Conservation (phyloP, 2,888 invertebrate species). For the Philonicus albiceps region DNA sequence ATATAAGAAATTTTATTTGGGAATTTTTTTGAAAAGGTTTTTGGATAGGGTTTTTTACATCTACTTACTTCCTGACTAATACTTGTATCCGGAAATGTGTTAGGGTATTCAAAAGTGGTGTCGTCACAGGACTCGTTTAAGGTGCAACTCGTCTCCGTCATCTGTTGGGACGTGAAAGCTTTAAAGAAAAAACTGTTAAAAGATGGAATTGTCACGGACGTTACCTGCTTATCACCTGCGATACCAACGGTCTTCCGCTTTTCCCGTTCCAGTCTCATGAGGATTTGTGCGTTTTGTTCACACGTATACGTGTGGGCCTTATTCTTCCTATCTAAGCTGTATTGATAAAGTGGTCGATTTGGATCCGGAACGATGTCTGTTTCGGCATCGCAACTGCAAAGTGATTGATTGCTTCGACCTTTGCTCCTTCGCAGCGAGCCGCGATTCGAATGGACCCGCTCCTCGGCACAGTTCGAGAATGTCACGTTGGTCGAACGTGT, state of each 20-base stretch:
- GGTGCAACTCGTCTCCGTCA: conserved; percentile 36
- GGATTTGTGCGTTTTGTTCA: conserved; percentile 65
- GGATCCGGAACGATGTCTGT: conserved; percentile 61
- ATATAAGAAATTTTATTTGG: neutral
- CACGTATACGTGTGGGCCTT: conserved; percentile 65
- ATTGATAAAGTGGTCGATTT: conserved; percentile 62
- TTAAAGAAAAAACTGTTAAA: neutral
- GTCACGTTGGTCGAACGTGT: conserved; percentile 56
- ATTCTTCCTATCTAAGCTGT: conserved; percentile 64
- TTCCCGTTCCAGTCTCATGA: conserved; percentile 63
- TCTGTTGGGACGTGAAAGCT: neutral
- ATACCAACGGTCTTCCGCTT: conserved; percentile 51
- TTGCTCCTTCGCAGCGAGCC: conserved; percentile 60
- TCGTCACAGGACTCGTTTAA: conserved; percentile 43
- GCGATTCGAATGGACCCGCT: conserved; percentile 51
- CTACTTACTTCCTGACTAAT: conserved; percentile 45
- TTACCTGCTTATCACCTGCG: conserved; percentile 53
- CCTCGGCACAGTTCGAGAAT: conserved; percentile 56
- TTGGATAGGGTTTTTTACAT: neutral
- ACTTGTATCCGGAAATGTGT: conserved; percentile 42
- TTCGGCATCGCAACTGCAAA: conserved; percentile 63
- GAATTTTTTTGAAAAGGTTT: neutral
- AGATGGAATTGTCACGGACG: neutral
- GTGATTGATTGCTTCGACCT: conserved; percentile 62
- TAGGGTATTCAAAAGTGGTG: conserved; percentile 43